Conservation (phyloP, 2,113 vertebrate genomes). For the Theristicus caerulescens region DNA sequence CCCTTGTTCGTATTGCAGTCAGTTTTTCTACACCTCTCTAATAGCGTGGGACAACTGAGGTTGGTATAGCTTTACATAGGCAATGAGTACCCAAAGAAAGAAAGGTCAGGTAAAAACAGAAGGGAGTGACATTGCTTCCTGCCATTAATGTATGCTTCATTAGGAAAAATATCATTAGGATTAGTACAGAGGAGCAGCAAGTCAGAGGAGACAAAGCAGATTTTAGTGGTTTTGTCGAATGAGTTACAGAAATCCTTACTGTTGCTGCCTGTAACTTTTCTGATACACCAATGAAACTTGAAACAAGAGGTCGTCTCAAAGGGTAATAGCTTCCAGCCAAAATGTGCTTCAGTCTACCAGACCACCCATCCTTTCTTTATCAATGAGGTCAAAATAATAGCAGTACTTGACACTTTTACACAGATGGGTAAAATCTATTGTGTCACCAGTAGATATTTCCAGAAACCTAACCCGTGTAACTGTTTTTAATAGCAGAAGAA, state of each 20-base stretch:
- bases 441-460: conserved; percentile 31
- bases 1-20: background rate
- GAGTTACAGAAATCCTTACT: background rate
- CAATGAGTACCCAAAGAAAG: background rate
- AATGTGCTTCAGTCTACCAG: conserved; percentile 30
- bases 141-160: background rate
- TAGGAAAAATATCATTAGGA: background rate
- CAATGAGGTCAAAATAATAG: conserved; percentile 58
- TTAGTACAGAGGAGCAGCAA: background rate
- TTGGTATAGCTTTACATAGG: background rate
- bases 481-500: conserved; percentile 16
- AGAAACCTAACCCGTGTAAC: conserved; percentile 43
- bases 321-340: conserved; percentile 63
- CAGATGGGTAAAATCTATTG: conserved; percentile 56
- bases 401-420: conserved; percentile 29
- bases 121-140: background rate
- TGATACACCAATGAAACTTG: conserved; percentile 51
- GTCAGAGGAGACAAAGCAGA: background rate
- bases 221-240: background rate
- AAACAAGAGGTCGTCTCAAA: conserved; percentile 43
- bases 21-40: background rate
- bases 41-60: background rate
- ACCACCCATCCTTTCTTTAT: conserved; percentile 67
- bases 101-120: background rate
- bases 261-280: conserved; percentile 24